Evolutionary conservation across 2,797 vertebrate genomes (phyloP).

Genomic region (Lepilemur septentrionalis): DNA sequence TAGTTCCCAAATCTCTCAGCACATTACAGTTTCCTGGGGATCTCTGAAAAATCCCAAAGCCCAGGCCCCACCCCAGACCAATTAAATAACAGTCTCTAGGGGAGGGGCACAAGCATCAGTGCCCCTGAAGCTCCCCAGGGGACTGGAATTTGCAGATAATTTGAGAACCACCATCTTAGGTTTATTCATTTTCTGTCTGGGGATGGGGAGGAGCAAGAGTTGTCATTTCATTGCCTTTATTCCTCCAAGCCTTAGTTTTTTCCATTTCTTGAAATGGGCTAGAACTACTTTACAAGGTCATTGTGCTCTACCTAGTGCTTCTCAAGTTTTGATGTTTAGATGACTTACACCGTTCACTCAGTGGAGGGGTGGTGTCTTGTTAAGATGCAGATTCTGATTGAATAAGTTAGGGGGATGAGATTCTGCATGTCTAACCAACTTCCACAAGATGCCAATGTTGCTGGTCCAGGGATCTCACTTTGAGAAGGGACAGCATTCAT

Average conservation of each 20-base stretch:
- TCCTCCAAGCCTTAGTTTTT: not conserved
- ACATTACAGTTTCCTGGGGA: not conserved
- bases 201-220: not conserved
- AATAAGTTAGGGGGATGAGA: not conserved
- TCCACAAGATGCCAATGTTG: not conserved
- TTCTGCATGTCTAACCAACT: not conserved
- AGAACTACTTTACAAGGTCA: not conserved
- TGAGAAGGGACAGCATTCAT: not conserved
- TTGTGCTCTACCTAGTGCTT: not conserved
- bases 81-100: too few species aligned
- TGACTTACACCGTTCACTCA: not conserved
- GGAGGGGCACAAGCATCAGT: not conserved
- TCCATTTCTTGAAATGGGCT: not conserved
- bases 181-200: not conserved
- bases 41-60: not conserved
- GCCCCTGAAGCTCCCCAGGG: not conserved
- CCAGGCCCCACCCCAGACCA: not conserved
- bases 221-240: not conserved
- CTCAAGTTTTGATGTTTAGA: not conserved
- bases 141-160: not conserved
- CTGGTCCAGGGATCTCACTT: not conserved
- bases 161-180: not conserved
- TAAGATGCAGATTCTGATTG: not conserved
- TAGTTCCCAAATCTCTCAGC: not conserved
- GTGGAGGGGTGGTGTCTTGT: not conserved